Conservation (phyloP, 2,113 vertebrate species). For the Hiodon tergisus region DNA sequence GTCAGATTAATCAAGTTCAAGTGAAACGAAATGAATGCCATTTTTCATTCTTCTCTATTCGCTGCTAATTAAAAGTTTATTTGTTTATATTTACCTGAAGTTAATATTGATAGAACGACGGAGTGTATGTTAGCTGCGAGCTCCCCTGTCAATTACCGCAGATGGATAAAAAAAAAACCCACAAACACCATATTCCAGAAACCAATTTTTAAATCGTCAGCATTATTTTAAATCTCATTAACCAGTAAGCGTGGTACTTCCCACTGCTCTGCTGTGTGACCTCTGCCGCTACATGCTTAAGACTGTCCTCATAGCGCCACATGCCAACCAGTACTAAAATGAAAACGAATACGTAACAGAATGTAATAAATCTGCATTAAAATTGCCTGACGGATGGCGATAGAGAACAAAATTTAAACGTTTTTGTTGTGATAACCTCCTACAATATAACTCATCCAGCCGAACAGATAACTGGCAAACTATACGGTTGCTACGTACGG, state of each 20-base stretch:
- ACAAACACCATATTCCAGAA: too few relatives aligned
- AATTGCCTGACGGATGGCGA: constrained; percentile 17
- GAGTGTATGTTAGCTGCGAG: too few relatives aligned
- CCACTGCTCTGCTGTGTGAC: too few relatives aligned
- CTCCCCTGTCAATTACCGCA: too few relatives aligned
- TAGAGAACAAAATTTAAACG: constrained; percentile 23
- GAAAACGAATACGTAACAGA: not conserved
- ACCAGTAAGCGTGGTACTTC: too few relatives aligned
- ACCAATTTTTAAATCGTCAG: too few relatives aligned
- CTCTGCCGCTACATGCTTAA: too few relatives aligned
- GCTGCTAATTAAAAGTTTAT: not conserved
- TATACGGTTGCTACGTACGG: constrained; percentile 46
- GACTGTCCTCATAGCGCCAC: too few relatives aligned
- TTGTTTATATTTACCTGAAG: not conserved
- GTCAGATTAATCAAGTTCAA: not conserved
- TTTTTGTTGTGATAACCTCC: constrained; percentile 44
- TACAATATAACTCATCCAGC: constrained; percentile 34
- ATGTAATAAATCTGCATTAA: constrained; percentile 13
- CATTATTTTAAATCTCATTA: too few relatives aligned
- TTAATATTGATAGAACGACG: too few relatives aligned
- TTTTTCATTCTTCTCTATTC: not conserved
- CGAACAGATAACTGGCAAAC: constrained; percentile 40
- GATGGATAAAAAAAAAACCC: too few relatives aligned
- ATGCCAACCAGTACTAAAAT: not conserved
- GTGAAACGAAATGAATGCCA: not conserved